Evolutionary conservation across 2,888 invertebrate species (phyloP).

Genomic region (Oligia latruncula): DNA sequence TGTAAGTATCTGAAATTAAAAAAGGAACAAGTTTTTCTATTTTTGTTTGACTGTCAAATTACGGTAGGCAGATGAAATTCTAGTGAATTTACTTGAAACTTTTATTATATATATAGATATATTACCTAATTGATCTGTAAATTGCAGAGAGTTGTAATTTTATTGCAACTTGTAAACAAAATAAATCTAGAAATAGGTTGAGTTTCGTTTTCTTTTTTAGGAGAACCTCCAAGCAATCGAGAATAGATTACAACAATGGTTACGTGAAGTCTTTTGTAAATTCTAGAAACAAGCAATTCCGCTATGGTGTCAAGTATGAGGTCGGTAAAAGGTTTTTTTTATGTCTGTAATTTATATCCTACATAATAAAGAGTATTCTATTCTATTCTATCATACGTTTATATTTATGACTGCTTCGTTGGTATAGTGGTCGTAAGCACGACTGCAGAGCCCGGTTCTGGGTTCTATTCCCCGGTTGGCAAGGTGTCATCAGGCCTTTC

Average conservation of each 20-base stretch:
- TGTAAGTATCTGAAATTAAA: too few relatives aligned
- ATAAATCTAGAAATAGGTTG: background rate
- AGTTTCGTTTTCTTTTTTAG: constrained; percentile 61
- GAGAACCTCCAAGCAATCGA: constrained; percentile 70
- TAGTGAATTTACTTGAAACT: background rate
- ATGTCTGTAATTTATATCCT: too few relatives aligned
- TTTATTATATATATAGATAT: background rate
- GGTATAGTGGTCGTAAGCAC: background rate
- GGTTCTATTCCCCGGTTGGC: background rate
- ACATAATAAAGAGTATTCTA: too few relatives aligned
- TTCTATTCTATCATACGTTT: background rate
- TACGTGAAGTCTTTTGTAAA: constrained; percentile 70
- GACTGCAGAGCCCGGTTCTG: background rate
- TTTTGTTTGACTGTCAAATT: background rate
- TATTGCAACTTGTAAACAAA: background rate
- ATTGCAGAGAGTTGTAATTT: too few relatives aligned
- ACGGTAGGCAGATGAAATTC: background rate
- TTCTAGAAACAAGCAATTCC: constrained; percentile 1
- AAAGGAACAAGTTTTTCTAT: too few relatives aligned
- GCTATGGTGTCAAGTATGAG: constrained; percentile 64
- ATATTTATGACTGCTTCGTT: background rate
- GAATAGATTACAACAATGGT: constrained; percentile 78
- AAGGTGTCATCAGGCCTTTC: too few relatives aligned
- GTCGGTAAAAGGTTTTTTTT: constrained; percentile 53
- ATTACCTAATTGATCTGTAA: background rate